These are phyloP conservation scores for Upupa epops DNA, from an alignment of 2,113 vertebrate genomes.

Conservation along the genomic window DNA sequence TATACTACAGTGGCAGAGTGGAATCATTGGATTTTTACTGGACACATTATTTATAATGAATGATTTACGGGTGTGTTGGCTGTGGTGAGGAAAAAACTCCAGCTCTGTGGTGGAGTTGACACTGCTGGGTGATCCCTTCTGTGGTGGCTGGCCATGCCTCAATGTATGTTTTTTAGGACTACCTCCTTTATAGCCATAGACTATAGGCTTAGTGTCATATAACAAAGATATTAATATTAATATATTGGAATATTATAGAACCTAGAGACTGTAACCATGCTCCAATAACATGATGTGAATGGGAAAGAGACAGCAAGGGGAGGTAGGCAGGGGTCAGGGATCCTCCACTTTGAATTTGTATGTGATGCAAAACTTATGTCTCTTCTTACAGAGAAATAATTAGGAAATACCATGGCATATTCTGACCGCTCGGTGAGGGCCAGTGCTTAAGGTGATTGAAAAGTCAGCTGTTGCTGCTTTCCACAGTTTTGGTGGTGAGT, in stretches of 20 bases:
- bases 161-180: background rate
- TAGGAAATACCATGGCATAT: background rate
- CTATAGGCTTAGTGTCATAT: background rate
- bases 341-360: background rate
- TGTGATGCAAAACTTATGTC: background rate
- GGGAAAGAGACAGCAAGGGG: background rate
- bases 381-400: background rate
- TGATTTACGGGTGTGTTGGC: background rate
- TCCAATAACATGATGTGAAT: fast-evolving
- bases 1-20: background rate
- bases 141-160: fast-evolving
- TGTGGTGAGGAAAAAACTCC: background rate
- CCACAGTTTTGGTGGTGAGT: background rate
- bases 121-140: background rate
- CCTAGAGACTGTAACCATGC: too few species aligned
- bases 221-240: background rate
- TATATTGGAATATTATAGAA: background rate
- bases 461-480: background rate
- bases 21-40: background rate
- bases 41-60: background rate
- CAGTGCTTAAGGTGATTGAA: background rate
- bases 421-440: background rate
- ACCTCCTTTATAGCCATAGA: background rate
- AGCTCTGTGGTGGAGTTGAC: background rate
- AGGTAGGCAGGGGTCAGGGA: background rate